phyloP scores from a whole-genome alignment of 2,888 invertebrate species.

The Beris morrisii region DNA sequence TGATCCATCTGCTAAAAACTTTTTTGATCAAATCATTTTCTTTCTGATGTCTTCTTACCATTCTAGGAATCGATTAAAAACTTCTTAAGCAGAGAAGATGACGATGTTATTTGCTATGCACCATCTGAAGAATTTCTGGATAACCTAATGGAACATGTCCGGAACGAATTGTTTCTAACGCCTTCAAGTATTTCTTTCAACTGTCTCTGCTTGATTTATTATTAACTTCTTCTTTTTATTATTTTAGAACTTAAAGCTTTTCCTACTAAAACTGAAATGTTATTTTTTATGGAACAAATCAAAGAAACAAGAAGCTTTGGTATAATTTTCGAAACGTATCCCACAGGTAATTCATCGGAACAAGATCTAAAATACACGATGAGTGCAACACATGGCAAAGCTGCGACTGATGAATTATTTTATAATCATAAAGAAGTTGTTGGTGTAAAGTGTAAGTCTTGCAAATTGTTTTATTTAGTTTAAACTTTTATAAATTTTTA shows the following conservation, averaged over 20 bases:
- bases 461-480: background rate
- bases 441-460: slow-evolving; percentile 45
- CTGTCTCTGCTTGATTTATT: background rate
- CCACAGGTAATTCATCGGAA: slow-evolving; percentile 41
- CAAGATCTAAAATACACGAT: slow-evolving; percentile 57
- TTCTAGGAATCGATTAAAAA: slow-evolving; percentile 43
- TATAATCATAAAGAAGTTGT: slow-evolving; percentile 50
- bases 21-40: no score
- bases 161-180: slow-evolving; percentile 45
- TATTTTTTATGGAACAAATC: slow-evolving; percentile 45
- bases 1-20: no score
- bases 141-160: slow-evolving; percentile 46
- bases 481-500: background rate
- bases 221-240: background rate
- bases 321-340: slow-evolving; percentile 44
- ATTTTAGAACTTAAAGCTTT: slow-evolving; percentile 42
- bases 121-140: slow-evolving; percentile 43
- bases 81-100: slow-evolving; percentile 45
- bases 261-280: slow-evolving; percentile 44
- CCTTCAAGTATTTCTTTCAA: background rate
- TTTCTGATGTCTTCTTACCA: no score
- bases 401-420: slow-evolving; percentile 51
- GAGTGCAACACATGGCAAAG: slow-evolving; percentile 53
- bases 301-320: slow-evolving; percentile 48
- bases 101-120: slow-evolving; percentile 46